Percentiles rank a stretch among this genome's conserved stretches.
Conservation (phyloP, 2,113 vertebrate genomes). For the Ctenomys sociabilis region DNA sequence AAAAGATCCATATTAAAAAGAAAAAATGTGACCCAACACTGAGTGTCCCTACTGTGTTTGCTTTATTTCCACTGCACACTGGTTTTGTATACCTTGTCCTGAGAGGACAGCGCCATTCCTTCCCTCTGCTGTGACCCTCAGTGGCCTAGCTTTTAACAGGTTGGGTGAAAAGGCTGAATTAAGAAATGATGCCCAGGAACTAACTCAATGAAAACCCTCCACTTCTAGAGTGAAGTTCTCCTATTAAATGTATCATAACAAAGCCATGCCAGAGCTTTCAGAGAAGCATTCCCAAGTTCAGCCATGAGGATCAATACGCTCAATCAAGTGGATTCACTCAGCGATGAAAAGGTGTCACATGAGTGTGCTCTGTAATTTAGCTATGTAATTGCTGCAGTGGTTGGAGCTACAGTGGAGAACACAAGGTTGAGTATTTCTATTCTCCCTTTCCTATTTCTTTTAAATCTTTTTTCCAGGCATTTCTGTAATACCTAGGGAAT, state of each 20-base stretch:
- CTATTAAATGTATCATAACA: background rate
- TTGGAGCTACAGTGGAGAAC: background rate
- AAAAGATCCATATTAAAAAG: background rate
- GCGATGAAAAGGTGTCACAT: background rate
- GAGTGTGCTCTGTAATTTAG: background rate
- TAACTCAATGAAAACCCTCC: background rate
- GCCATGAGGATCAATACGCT: background rate
- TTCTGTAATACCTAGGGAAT: background rate
- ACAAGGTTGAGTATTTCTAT: background rate
- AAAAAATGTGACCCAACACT: background rate
- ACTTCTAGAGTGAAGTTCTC: background rate
- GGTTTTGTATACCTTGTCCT: background rate
- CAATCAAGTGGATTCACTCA: background rate
- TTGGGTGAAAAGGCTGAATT: background rate
- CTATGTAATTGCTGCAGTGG: background rate
- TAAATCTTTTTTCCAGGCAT: background rate
- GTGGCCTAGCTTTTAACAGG: background rate
- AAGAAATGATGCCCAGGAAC: background rate
- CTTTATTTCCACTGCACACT: background rate
- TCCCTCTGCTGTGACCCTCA: background rate
- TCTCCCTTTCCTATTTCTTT: background rate
- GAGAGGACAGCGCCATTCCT: background rate
- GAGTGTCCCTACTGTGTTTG: background rate
- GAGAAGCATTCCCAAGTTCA: background rate
- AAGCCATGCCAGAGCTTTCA: background rate